Percentiles rank a stretch among this genome's conserved stretches.
These are phyloP conservation scores for Criorhina ranunculi DNA, from an alignment of 2,888 invertebrate genomes.

Conservation along the genomic window DNA sequence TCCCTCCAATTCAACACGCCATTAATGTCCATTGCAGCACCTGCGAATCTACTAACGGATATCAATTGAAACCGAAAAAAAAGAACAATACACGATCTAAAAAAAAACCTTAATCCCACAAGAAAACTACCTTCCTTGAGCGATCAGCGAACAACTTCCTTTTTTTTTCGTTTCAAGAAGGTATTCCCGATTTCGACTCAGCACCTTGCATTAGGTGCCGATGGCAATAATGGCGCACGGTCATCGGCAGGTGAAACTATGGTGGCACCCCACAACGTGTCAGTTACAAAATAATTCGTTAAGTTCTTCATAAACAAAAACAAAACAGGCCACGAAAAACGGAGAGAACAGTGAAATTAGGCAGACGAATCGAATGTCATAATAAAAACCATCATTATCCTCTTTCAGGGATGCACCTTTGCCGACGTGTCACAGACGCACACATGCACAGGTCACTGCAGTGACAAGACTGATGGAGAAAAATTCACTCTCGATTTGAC, in stretches of 20 bases:
- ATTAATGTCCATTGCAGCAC: conserved; percentile 22
- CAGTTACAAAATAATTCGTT: conserved; percentile 66
- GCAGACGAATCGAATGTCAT: conserved; percentile 70
- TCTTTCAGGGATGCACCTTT: conserved; percentile 67
- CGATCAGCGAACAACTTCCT: conserved; percentile 9
- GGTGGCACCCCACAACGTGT: conserved; percentile 66
- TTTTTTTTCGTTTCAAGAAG: conserved; percentile 23
- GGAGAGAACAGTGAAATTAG: conserved; percentile 43
- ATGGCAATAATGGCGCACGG: conserved; percentile 63
- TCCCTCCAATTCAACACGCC: not conserved
- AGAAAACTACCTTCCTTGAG: conserved; percentile 15
- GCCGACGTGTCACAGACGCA: conserved; percentile 31
- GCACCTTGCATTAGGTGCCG: conserved; percentile 70
- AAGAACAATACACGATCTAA: not conserved
- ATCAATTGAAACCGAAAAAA: conserved; percentile 9
- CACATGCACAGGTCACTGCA: conserved; percentile 10
- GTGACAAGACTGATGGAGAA: not conserved
- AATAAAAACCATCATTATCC: conserved; percentile 75
- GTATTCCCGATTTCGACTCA: conserved; percentile 16
- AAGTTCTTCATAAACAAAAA: conserved; percentile 45
- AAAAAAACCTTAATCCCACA: conserved; percentile 43
- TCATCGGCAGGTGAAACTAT: conserved; percentile 64
- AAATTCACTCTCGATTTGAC: conserved; percentile 42
- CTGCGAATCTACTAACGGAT: conserved; percentile 37
- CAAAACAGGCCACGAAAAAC: conserved; percentile 9